A percentile compares a stretch with the other conserved stretches of the same genome.
Evolutionary conservation across 2,113 vertebrate species (phyloP).

Genomic region (Cynopterus brachyotis): DNA sequence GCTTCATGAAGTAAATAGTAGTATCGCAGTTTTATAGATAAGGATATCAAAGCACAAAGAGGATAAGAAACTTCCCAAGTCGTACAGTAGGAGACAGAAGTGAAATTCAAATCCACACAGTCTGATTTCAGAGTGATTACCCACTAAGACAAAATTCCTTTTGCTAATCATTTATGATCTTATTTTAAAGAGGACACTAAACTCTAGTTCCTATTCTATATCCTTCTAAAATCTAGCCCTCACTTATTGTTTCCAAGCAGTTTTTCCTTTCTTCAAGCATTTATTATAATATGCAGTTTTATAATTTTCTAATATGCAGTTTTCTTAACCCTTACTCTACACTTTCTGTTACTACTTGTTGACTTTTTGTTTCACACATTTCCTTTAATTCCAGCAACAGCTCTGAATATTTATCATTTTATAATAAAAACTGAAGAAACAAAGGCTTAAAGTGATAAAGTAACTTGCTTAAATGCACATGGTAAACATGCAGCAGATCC

Average conservation of each 20-base stretch:
- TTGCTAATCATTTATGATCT: background rate
- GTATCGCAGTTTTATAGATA: background rate
- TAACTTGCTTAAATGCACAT: background rate
- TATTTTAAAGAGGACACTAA: background rate
- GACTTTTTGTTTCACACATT: background rate
- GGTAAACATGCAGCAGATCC: background rate
- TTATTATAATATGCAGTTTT: background rate
- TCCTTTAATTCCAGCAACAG: background rate
- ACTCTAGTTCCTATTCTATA: background rate
- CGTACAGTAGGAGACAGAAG: background rate
- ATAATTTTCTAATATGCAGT: background rate
- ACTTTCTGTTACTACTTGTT: background rate
- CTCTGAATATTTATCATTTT: background rate
- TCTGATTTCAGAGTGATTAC: background rate
- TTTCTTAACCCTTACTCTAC: background rate
- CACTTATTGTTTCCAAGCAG: background rate
- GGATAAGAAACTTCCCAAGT: background rate
- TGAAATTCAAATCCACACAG: background rate
- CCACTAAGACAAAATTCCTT: background rate
- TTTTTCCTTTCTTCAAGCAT: background rate
- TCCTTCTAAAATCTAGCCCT: background rate
- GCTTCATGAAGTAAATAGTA: slow-evolving; percentile 3
- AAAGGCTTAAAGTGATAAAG: background rate
- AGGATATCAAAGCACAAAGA: background rate
- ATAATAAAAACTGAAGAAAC: slow-evolving; percentile 18